Conservation (phyloP, 2,797 vertebrate genomes). For the Syndactyla subalaris region DNA sequence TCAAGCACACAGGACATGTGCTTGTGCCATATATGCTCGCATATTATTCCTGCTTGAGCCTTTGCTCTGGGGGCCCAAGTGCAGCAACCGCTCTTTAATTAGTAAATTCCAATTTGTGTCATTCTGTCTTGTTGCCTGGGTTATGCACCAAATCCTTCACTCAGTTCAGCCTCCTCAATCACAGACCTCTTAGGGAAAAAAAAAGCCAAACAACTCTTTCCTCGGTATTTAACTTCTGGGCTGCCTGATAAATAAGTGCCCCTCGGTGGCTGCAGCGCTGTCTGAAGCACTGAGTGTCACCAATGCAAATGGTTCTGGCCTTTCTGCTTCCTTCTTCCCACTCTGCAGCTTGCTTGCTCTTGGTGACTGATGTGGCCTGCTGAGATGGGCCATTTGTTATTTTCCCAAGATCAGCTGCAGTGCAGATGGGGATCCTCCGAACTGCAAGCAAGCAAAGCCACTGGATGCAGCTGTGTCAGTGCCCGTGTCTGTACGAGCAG, state of each 20-base stretch:
- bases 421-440: background rate
- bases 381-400: background rate
- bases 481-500: background rate
- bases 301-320: background rate
- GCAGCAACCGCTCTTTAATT: background rate
- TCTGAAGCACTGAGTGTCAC: background rate
- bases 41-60: background rate
- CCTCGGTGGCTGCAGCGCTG: accelerated
- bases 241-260: background rate
- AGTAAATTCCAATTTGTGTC: background rate
- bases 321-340: background rate
- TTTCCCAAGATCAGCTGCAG: background rate
- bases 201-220: background rate
- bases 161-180: background rate
- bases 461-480: background rate
- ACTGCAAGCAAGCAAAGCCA: background rate
- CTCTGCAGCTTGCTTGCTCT: background rate
- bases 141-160: background rate
- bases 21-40: background rate
- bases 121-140: background rate
- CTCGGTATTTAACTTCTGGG: background rate
- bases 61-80: background rate
- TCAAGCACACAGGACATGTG: accelerated
- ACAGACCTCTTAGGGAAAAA: background rate
- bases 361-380: background rate